Conservation (phyloP, 2,888 invertebrate species). For the Sycophila texana region DNA sequence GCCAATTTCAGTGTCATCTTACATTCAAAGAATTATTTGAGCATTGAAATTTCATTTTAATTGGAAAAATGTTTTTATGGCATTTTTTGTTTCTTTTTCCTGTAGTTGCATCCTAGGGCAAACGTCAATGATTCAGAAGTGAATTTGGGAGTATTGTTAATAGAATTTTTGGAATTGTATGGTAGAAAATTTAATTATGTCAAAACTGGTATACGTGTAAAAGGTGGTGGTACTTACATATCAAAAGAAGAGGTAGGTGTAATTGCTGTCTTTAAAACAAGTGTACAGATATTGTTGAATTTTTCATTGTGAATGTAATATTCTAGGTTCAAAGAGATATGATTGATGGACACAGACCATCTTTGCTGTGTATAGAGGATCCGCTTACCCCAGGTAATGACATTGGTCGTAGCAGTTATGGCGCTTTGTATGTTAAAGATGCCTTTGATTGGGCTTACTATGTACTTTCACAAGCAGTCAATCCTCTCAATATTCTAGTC, state of each 20-base stretch:
- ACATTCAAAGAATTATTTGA: slow-evolving; percentile 9
- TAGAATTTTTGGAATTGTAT: slow-evolving; percentile 98
- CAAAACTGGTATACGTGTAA: slow-evolving; percentile 94
- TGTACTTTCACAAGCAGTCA: slow-evolving; percentile 87
- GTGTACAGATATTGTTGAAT: neutral
- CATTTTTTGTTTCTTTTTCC: neutral
- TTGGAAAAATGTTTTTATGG: neutral
- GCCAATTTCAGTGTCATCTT: too few species aligned
- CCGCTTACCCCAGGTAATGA: slow-evolving; percentile 97
- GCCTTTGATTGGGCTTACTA: slow-evolving; percentile 98
- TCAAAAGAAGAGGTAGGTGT: slow-evolving; percentile 88
- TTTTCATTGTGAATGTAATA: slow-evolving; percentile 19
- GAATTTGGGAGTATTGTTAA: slow-evolving; percentile 95
- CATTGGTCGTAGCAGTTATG: slow-evolving; percentile 98
- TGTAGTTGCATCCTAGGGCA: slow-evolving; percentile 90
- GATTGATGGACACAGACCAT: slow-evolving; percentile 95
- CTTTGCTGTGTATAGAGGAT: slow-evolving; percentile 97
- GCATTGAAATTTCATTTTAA: neutral
- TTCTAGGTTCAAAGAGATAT: slow-evolving; percentile 88
- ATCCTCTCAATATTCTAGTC: slow-evolving; percentile 76
- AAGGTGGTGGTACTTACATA: slow-evolving; percentile 94
- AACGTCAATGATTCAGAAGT: slow-evolving; percentile 80
- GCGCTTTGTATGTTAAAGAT: slow-evolving; percentile 90
- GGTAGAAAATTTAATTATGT: slow-evolving; percentile 97
- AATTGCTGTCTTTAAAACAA: neutral